A percentile compares a stretch with the other conserved stretches of the same genome.
Conservation (phyloP, 1,140 invertebrate species). For the Augochlora pura region DNA sequence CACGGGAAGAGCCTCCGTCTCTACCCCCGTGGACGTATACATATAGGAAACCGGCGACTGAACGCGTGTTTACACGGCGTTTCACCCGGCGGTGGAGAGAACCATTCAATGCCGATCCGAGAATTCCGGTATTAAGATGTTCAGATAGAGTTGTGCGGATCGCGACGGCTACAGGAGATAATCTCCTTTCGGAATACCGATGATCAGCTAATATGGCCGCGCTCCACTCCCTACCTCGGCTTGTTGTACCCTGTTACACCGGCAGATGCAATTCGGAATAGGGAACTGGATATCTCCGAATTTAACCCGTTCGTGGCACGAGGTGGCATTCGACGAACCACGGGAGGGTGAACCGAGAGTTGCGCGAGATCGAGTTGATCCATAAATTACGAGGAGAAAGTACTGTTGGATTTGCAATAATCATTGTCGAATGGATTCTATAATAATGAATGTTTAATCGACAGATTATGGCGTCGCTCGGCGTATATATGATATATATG, state of each 20-base stretch:
- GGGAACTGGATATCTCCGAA: conserved; percentile 17
- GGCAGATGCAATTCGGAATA: conserved; percentile 56
- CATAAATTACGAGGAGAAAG: too few species aligned
- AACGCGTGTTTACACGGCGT: conserved; percentile 58
- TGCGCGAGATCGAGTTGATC: too few species aligned
- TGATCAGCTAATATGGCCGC: conserved; percentile 48
- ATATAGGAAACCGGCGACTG: conserved; percentile 16
- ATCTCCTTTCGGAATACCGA: conserved; percentile 48
- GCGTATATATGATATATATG: too few species aligned
- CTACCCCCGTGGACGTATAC: too few species aligned
- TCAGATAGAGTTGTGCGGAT: conserved; percentile 62
- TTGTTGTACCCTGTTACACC: background rate
- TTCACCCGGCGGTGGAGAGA: conserved; percentile 33
- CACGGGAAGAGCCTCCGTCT: background rate
- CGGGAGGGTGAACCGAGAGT: too few species aligned
- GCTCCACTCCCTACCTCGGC: background rate
- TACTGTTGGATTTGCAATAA: too few species aligned
- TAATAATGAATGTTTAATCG: too few species aligned
- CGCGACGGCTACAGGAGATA: conserved; percentile 24
- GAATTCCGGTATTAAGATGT: conserved; percentile 72
- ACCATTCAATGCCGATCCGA: conserved; percentile 42
- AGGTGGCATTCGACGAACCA: too few species aligned
- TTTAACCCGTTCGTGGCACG: conserved; percentile 5
- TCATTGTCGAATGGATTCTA: too few species aligned
- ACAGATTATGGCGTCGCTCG: too few species aligned